Conservation (phyloP, 1,140 invertebrate genomes). For the Saccostrea echinata region DNA sequence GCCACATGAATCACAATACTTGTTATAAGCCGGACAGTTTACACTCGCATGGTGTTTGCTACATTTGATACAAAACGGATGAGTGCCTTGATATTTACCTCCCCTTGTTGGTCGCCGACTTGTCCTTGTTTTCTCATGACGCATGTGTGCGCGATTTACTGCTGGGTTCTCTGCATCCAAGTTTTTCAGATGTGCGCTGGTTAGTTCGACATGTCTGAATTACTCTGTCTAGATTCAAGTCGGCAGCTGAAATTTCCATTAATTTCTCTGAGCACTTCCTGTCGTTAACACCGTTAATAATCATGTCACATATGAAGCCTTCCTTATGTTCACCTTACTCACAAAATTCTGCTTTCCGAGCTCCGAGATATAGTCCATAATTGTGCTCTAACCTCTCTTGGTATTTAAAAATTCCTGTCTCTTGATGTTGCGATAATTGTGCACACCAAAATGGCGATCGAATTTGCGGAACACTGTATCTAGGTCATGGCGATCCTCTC, state of each 20-base stretch:
- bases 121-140: too few relatives aligned
- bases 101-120: too few relatives aligned
- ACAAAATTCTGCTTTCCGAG: slow-evolving; percentile 59
- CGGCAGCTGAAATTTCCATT: slow-evolving; percentile 51
- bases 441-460: slow-evolving; percentile 54
- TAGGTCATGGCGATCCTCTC: slow-evolving; percentile 39
- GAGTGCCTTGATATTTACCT: too few relatives aligned
- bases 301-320: slow-evolving; percentile 59
- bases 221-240: slow-evolving; percentile 54
- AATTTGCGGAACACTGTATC: slow-evolving; percentile 24
- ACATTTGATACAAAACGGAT: too few relatives aligned
- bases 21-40: too few relatives aligned
- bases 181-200: slow-evolving; percentile 49
- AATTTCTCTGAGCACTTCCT: slow-evolving; percentile 59
- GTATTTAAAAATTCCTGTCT: slow-evolving; percentile 38
- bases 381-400: slow-evolving; percentile 47
- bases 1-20: too few relatives aligned
- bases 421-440: slow-evolving; percentile 49
- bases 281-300: slow-evolving; percentile 57
- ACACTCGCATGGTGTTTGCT: too few relatives aligned
- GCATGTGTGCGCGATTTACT: slow-evolving; percentile 28
- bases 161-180: slow-evolving; percentile 25
- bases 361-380: slow-evolving; percentile 57
- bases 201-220: slow-evolving; percentile 55
- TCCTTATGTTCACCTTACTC: slow-evolving; percentile 57